A percentile compares a stretch with the other conserved stretches of the same genome.
These are phyloP conservation scores for Sialia sialis DNA, from an alignment of 2,113 vertebrate species.

Conservation along the genomic window DNA sequence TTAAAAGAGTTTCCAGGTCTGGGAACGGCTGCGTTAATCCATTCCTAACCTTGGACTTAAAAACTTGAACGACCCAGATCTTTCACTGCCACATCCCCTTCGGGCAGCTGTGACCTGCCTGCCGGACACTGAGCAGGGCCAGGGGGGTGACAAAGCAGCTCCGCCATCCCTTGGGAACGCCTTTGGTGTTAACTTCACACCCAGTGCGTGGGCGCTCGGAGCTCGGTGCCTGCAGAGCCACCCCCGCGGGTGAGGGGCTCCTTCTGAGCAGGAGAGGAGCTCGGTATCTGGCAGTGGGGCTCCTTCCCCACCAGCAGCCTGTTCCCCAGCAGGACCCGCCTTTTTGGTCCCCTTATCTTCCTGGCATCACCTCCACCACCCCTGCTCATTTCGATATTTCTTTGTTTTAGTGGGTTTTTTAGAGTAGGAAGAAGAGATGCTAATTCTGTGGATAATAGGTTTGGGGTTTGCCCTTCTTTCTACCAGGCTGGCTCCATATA, in stretches of 20 bases:
- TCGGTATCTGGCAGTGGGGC: accelerated
- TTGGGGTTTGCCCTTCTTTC: not conserved
- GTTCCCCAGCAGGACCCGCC: not conserved
- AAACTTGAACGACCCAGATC: accelerated
- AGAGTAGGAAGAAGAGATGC: not conserved
- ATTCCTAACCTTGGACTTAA: not conserved
- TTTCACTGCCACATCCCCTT: accelerated
- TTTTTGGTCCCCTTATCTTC: not conserved
- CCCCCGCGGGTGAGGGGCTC: accelerated
- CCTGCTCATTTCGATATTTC: no score
- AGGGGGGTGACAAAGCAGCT: not conserved
- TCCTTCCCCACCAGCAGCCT: not conserved
- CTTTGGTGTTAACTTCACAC: not conserved
- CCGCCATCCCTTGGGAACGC: accelerated
- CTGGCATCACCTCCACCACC: not conserved
- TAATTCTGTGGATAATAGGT: not conserved
- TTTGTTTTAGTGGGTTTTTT: not conserved
- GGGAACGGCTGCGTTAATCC: not conserved
- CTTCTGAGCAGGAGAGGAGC: not conserved
- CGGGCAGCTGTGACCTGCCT: not conserved
- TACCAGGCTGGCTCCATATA: not conserved
- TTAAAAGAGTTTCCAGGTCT: not conserved
- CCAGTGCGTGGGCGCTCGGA: accelerated
- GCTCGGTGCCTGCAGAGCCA: not conserved
- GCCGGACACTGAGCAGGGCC: not conserved